These are phyloP conservation scores for Rotaria macrura DNA, from an alignment of 2,888 invertebrate genomes.

Conservation along the genomic window DNA sequence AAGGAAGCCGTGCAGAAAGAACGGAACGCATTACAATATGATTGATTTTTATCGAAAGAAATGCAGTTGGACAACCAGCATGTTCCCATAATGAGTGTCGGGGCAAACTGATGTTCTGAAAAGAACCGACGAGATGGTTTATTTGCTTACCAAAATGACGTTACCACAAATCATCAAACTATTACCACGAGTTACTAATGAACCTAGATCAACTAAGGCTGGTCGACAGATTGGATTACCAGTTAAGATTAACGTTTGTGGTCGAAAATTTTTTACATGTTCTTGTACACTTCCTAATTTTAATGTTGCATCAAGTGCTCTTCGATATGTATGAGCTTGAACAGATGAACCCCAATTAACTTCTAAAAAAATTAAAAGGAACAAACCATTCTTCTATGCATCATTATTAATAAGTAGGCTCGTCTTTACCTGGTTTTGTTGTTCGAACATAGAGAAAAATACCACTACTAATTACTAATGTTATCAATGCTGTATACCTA, in stretches of 20 bases:
- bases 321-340: conserved; percentile 63
- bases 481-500: not conserved
- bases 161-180: conserved; percentile 81
- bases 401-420: not conserved
- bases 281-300: conserved; percentile 78
- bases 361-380: conserved; percentile 49
- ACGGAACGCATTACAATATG: too few species aligned
- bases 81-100: too few species aligned
- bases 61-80: too few species aligned
- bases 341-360: conserved; percentile 57
- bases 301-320: conserved; percentile 72
- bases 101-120: too few species aligned
- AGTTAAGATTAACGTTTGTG: conserved; percentile 74
- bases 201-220: conserved; percentile 76
- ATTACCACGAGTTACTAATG: conserved; percentile 76
- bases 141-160: conserved; percentile 61
- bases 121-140: not conserved
- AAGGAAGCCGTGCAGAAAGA: too few species aligned
- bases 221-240: conserved; percentile 75
- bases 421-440: conserved; percentile 47
- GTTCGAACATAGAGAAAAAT: conserved; percentile 66
- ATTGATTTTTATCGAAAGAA: too few species aligned
- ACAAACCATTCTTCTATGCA: too few species aligned
- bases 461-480: not conserved
- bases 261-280: conserved; percentile 91